A percentile compares a stretch with the other conserved stretches of the same genome.
phyloP scores from a whole-genome alignment of 1,140 invertebrate genomes.

The Sycophaga agraensis region DNA sequence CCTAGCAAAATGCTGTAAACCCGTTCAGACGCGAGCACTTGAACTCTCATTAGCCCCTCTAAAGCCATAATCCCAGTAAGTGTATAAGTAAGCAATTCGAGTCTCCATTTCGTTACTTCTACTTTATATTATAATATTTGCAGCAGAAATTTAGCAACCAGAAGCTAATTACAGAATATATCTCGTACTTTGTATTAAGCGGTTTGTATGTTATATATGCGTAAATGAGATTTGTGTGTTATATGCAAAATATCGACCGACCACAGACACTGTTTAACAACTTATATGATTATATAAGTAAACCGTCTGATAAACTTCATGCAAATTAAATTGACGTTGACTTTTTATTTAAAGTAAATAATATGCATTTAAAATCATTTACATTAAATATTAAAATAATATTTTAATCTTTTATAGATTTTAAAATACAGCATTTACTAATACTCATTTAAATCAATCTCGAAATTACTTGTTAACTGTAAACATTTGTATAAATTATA shows the following conservation, averaged over 20 bases:
- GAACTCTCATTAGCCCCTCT: neutral
- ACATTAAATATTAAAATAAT: neutral
- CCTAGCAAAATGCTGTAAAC: constrained; percentile 3
- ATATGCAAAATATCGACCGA: neutral
- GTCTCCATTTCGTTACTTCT: too few species aligned
- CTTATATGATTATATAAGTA: neutral
- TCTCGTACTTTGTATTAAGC: neutral
- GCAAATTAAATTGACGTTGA: neutral
- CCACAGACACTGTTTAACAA: neutral
- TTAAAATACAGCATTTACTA: too few species aligned
- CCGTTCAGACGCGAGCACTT: neutral
- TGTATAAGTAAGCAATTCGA: neutral
- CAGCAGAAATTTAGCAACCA: neutral
- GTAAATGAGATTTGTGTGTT: too few species aligned
- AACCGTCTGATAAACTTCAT: neutral
- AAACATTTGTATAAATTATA: too few species aligned
- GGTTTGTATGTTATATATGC: neutral
- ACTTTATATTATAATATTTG: neutral
- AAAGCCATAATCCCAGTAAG: neutral
- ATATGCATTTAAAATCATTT: neutral
- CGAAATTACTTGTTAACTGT: too few species aligned
- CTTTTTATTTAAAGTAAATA: neutral
- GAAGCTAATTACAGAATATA: neutral
- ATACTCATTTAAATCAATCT: too few species aligned
- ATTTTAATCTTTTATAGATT: neutral